Percentiles rank a stretch among this genome's conserved stretches.
Conservation (phyloP, 2,113 vertebrate genomes). For the Sphyrna mokarran region DNA sequence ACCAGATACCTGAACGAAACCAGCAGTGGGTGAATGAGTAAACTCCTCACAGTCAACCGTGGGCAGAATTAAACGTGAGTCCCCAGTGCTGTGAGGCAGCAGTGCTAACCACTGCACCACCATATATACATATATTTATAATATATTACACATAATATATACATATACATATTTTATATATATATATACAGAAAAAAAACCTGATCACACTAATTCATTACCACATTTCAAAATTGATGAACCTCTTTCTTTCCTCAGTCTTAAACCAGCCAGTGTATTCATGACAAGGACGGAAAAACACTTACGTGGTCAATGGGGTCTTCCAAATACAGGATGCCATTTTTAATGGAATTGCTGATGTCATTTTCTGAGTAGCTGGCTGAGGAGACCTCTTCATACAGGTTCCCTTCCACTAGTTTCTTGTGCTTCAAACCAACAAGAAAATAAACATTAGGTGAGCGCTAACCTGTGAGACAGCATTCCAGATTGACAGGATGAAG, state of each 20-base stretch:
- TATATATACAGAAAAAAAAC: background rate
- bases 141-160: too few relatives aligned
- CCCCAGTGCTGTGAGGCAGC: too few relatives aligned
- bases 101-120: too few relatives aligned
- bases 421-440: conserved; percentile 61
- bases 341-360: conserved; percentile 81
- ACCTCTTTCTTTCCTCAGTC: background rate
- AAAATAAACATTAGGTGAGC: background rate
- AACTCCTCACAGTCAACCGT: too few relatives aligned
- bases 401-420: conserved; percentile 74
- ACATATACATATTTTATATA: background rate
- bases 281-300: too few relatives aligned
- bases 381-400: conserved; percentile 69
- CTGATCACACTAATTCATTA: background rate
- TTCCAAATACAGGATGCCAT: conserved; percentile 77
- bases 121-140: too few relatives aligned
- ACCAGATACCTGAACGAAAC: too few relatives aligned
- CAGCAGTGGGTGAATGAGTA: too few relatives aligned
- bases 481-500: background rate
- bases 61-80: too few relatives aligned
- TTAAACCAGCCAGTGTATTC: background rate
- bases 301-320: conserved; percentile 76
- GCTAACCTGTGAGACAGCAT: background rate
- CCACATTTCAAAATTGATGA: background rate
- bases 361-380: conserved; percentile 76